Evolutionary conservation across 2,113 vertebrate genomes (phyloP), one percentile per base, ranked within the genome.

Genomic region (Formicarius rufipectus): DNA sequence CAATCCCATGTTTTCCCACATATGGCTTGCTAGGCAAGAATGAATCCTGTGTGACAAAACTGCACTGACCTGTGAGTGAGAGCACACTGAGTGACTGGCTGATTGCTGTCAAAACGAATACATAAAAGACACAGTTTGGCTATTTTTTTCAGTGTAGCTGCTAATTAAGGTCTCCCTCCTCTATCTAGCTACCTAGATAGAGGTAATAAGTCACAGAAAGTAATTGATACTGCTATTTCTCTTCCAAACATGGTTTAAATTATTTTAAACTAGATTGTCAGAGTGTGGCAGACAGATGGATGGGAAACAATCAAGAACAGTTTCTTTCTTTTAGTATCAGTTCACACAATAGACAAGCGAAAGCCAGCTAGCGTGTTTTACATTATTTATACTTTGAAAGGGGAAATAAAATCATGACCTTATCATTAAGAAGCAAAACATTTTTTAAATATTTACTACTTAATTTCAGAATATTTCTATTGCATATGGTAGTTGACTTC

Each of bases 201-300:
- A n/a, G n/a, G n/a, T n/a, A n/a, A n/a, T n/a, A 87, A 87, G 53
- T 52, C 49, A 72, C n/a, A 60, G 45, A 75, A 73, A 73, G 25
- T 71, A 94, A 90, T 58, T 83, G 58, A 53, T 77, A 73, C 10
- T 35, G 14, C n/a, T 69, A 37, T 37, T 23, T 45, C 25, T 88
- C 40, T 94, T 90, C 37, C 31, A 58, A 73, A 88, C 59, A 37
- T 69, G n/a, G 17, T 58, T 90, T 88, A 84, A 87, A 85, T 75
- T 66, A 73, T 62, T 75, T 83, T 45, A 93, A 93, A 92, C 88
- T 49, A 88, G 67, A 58, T 86, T 95, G 75, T 77, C 55, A 69
- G 39, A 53, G 50, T 91, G 85, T 23, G 53, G 67, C 33, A 90
- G 75, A 87, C 35, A 52, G 72, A 94, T 40, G 37, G n/a, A 84